Evolutionary conservation across 2,113 vertebrate species (phyloP), one percentile per base, ranked within the genome.

Genomic region (Nibea albiflora): DNA sequence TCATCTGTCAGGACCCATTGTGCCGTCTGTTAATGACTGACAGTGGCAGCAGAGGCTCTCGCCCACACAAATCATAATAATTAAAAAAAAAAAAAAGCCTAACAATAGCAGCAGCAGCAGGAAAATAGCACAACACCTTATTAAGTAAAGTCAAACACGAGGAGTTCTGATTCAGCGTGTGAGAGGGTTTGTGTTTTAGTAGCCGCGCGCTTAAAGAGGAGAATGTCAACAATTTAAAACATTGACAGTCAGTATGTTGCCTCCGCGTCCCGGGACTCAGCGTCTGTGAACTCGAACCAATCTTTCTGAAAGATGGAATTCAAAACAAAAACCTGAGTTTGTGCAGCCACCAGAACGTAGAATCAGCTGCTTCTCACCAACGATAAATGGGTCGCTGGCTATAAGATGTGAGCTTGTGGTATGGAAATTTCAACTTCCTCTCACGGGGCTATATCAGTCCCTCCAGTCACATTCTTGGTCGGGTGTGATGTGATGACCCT

Each of bases 1-100:
- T 94, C 86, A 92, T 92, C 84, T 87, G 89, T 90, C 89, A 83
- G 88, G 75, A 83, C 75, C 85, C 83, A 87, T 92, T 90, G 89
- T 87, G 81, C 75, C 52, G 65, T 69, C 74, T 84, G 77, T 53
- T 92, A 90, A 93, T 91, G 85, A 88, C 88, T 91, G 90, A 90
- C 85, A 87, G 84, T 83, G 79, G 84, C 87, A 75, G 81, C 71
- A 79, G 82, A 90, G 22, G 74, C 76, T 76, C 68, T 85, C 57
- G 24, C 80, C 70, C 60, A 79, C 78, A 76, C 76, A 83, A 60
- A 80, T 60, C 57, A 65, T 52, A 74, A 35, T 2, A 42, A 46
- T 46, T 35, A 7, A 35, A 46, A 46, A 46, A 46, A 35, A 54
- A 31, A 50, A 28, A 63, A 52, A 28, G 26, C 11, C 74, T 35